phyloP scores from a whole-genome alignment of 2,113 vertebrate species.

The Chloropsis cyanopogon region DNA sequence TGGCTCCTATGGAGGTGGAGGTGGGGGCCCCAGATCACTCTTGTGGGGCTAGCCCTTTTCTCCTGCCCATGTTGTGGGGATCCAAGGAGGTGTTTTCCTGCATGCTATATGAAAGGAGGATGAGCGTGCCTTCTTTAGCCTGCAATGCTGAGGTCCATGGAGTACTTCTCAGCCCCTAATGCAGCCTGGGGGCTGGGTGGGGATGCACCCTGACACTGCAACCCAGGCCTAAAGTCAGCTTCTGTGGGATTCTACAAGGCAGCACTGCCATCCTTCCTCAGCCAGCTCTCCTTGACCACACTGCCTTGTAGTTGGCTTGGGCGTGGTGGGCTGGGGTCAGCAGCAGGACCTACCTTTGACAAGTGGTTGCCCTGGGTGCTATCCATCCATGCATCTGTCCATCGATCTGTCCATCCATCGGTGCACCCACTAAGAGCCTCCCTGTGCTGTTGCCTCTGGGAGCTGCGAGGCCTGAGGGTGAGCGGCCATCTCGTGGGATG shows the following conservation, averaged over 20 bases:
- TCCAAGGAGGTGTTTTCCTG: background rate
- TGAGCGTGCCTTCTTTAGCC: background rate
- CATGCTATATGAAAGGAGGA: accelerated
- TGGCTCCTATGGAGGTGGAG: background rate
- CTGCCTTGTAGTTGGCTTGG: background rate
- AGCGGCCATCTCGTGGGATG: too few species aligned
- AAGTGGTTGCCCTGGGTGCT: too few species aligned
- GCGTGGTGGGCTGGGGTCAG: accelerated
- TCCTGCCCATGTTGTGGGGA: background rate
- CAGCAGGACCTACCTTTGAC: background rate
- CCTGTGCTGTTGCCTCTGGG: background rate
- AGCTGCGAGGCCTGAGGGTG: accelerated
- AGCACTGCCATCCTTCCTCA: background rate
- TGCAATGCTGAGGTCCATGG: too few species aligned
- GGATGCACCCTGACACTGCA: too few species aligned
- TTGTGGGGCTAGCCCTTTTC: accelerated
- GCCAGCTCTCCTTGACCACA: accelerated
- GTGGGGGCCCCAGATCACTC: accelerated
- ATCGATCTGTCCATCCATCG: accelerated
- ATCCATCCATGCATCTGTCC: background rate
- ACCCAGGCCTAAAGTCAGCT: too few species aligned
- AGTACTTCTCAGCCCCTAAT: background rate
- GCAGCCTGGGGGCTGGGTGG: accelerated
- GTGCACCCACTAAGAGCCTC: background rate
- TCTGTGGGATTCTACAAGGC: background rate